phyloP scores from a whole-genome alignment of 2,888 invertebrate genomes.

The Thysanoteuthis rhombus region DNA sequence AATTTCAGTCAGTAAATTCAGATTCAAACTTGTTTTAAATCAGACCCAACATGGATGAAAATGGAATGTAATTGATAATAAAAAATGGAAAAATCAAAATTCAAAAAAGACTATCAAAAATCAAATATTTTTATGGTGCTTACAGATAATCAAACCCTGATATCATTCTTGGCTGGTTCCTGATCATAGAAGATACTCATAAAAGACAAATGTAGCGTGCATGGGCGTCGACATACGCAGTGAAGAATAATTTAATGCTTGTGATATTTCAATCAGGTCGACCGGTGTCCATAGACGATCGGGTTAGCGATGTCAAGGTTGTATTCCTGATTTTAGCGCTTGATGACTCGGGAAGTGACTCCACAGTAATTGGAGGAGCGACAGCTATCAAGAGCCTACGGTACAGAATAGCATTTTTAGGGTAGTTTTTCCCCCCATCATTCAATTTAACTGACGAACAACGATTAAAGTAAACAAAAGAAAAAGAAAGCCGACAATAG shows the following conservation, averaged over 20 bases:
- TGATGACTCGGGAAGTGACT: not conserved
- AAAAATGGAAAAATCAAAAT: no score
- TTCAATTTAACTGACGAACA: not conserved
- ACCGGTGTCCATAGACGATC: not conserved
- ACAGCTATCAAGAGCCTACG: not conserved
- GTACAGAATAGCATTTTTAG: not conserved
- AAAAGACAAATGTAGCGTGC: no score
- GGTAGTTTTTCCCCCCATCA: not conserved
- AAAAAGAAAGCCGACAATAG: not conserved
- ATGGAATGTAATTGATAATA: no score
- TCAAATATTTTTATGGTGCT: no score
- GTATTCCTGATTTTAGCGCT: not conserved
- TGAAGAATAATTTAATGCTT: not conserved
- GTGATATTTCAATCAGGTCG: not conserved
- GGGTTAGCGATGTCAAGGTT: not conserved
- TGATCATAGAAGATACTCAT: no score
- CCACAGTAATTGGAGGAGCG: not conserved
- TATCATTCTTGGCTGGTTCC: no score
- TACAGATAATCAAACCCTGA: no score
- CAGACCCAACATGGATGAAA: no score
- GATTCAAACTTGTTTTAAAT: no score
- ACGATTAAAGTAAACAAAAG: not conserved
- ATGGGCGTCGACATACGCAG: no score
- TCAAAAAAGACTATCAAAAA: no score
- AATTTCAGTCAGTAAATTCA: no score